These are phyloP conservation scores for Tolypeutes matacus DNA, from an alignment of 2,797 vertebrate species.

Conservation along the genomic window DNA sequence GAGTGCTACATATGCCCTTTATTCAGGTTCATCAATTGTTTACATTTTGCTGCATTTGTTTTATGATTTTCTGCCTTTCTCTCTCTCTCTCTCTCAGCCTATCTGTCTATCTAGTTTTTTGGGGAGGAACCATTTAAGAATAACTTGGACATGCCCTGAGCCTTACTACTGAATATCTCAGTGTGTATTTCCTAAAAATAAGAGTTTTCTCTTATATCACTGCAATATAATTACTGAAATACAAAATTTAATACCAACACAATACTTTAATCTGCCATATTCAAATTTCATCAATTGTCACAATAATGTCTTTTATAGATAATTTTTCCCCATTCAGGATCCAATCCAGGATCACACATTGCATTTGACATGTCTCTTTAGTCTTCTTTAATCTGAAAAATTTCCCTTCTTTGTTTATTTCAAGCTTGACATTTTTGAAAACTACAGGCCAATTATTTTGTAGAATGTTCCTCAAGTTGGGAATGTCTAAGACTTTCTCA, in stretches of 20 bases:
- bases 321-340: neutral
- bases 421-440: neutral
- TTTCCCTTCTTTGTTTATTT: constrained; percentile 32
- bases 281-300: neutral
- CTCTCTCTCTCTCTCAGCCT: neutral
- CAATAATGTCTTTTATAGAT: neutral
- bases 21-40: neutral
- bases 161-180: neutral
- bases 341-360: neutral
- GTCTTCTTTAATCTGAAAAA: constrained; percentile 12
- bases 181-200: neutral
- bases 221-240: constrained; percentile 55
- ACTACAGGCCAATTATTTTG: neutral
- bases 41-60: neutral
- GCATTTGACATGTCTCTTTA: neutral
- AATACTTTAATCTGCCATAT: neutral
- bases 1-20: constrained; percentile 13
- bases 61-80: neutral
- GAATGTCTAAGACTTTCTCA: neutral
- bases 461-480: neutral
- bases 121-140: constrained; percentile 1
- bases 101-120: neutral
- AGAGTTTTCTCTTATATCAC: constrained; percentile 7
- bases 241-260: neutral
- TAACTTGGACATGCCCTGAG: neutral